These are phyloP conservation scores for Phorcus lineatus DNA, from an alignment of 2,888 invertebrate genomes.

Conservation along the genomic window DNA sequence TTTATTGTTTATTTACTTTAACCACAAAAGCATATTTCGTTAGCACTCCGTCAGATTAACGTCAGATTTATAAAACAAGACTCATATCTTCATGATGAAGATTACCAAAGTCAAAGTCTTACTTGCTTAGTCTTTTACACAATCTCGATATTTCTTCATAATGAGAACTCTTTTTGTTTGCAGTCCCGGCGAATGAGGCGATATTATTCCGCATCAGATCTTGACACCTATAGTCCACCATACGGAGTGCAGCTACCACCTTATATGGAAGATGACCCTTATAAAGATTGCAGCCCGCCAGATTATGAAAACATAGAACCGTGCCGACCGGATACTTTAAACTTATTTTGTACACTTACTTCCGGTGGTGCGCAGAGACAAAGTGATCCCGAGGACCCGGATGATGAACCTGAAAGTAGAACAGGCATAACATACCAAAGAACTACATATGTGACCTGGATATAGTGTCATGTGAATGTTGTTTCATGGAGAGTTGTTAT, in stretches of 20 bases:
- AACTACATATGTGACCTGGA: constrained; percentile 37
- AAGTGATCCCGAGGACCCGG: not conserved
- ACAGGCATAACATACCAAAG: constrained; percentile 27
- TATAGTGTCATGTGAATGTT: too few species aligned
- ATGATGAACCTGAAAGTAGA: not conserved
- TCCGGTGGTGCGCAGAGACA: not conserved
- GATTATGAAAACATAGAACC: constrained; percentile 47
- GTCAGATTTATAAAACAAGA: too few species aligned
- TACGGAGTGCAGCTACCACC: constrained; percentile 63
- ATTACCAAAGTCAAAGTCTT: too few species aligned
- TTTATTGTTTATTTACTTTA: too few species aligned
- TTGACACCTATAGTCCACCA: constrained; percentile 60
- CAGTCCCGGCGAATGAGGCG: constrained; percentile 36
- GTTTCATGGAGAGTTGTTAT: not conserved
- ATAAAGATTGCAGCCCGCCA: constrained; percentile 59
- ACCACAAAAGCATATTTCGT: too few species aligned
- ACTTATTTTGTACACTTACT: constrained; percentile 12
- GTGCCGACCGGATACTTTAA: constrained; percentile 23
- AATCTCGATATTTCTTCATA: too few species aligned
- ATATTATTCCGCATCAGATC: constrained; percentile 39
- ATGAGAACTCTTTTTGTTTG: not conserved
- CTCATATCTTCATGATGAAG: too few species aligned
- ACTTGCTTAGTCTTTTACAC: too few species aligned
- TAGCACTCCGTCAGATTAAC: too few species aligned
- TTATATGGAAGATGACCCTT: constrained; percentile 54